Evolutionary conservation across 2,888 invertebrate genomes (phyloP).

Genomic region (Xestia ashworthii): DNA sequence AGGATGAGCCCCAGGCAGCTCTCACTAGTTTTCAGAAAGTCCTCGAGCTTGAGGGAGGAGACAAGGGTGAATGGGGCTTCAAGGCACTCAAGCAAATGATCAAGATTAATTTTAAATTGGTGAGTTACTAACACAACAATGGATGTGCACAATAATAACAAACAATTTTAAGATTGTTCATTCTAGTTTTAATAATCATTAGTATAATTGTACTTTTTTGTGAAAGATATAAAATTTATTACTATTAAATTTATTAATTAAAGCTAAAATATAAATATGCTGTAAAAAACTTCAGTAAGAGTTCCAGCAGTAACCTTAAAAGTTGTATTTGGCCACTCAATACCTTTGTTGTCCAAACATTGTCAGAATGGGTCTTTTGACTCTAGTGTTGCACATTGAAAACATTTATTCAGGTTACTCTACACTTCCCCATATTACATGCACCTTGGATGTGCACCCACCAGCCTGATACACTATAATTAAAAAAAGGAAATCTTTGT

Average conservation of each 20-base stretch:
- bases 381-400: not conserved
- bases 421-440: not conserved
- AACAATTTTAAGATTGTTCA: not conserved
- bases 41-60: slow-evolving; percentile 98
- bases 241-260: too few species aligned
- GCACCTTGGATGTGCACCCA: not conserved
- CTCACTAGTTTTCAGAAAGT: slow-evolving; percentile 98
- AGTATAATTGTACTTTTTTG: too few species aligned
- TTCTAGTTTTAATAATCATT: not conserved
- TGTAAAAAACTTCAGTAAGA: not conserved
- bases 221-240: too few species aligned
- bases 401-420: not conserved
- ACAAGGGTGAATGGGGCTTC: slow-evolving; percentile 99
- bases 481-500: not conserved
- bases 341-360: not conserved
- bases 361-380: not conserved
- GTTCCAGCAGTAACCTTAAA: not conserved
- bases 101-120: slow-evolving; percentile 99
- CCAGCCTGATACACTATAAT: not conserved
- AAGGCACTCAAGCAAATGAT: slow-evolving; percentile 99
- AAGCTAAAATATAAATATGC: not conserved
- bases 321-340: not conserved
- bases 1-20: slow-evolving; percentile 98
- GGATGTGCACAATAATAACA: not conserved
- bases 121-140: slow-evolving; percentile 83